These are phyloP conservation scores for Phalacrocorax aristotelis DNA, from an alignment of 2,113 vertebrate species.

Conservation along the genomic window DNA sequence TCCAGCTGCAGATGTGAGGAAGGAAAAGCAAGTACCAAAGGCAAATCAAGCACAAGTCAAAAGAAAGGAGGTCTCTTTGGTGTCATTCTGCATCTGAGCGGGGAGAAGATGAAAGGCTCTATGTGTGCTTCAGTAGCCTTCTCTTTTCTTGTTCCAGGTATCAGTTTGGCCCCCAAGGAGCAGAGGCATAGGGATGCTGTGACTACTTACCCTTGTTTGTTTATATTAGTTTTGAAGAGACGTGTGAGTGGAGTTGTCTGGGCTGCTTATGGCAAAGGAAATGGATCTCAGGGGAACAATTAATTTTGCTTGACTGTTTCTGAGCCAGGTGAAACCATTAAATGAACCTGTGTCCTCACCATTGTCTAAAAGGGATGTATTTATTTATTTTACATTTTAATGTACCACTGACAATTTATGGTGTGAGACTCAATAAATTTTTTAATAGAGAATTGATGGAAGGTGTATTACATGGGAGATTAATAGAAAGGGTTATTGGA, in stretches of 20 bases:
- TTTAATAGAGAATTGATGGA: conserved; percentile 10
- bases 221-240: conserved; percentile 9
- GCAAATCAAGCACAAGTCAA: neutral
- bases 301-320: conserved; percentile 39
- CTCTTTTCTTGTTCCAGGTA: neutral
- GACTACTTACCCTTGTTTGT: conserved; percentile 4
- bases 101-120: conserved; percentile 10
- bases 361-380: conserved; percentile 3
- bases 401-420: neutral
- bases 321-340: neutral
- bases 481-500: neutral
- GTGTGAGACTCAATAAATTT: neutral
- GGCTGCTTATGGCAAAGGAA: conserved; percentile 15
- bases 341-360: neutral
- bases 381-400: conserved; percentile 51
- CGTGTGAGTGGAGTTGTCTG: neutral
- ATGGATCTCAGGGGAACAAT: conserved; percentile 27
- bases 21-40: neutral
- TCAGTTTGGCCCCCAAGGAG: neutral
- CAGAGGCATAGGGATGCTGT: neutral
- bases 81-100: neutral
- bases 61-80: neutral
- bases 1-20: neutral
- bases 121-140: neutral
- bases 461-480: neutral